A percentile compares a stretch with the other conserved stretches of the same genome.
Evolutionary conservation across 2,888 invertebrate genomes (phyloP).

Genomic region (Lumbricus terrestris): DNA sequence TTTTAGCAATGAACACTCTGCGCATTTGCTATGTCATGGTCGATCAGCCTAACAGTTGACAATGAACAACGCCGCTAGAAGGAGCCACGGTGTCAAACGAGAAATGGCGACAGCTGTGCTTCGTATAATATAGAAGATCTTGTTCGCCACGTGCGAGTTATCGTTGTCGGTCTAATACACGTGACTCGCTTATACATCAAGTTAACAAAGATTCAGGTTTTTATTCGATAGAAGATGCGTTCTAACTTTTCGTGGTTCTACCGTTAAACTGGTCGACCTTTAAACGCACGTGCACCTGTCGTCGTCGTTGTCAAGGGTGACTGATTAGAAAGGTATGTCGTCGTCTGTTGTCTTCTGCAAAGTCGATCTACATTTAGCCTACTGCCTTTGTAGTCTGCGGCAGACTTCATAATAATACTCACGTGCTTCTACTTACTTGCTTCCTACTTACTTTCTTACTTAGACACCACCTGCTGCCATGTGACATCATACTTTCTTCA

Average conservation of each 20-base stretch:
- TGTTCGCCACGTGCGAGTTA: neutral
- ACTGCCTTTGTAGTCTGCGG: neutral
- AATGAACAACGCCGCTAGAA: neutral
- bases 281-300: neutral
- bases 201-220: neutral
- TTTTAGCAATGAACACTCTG: neutral
- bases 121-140: neutral
- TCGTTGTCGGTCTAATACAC: too few species aligned
- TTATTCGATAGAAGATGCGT: neutral
- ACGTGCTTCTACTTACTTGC: neutral
- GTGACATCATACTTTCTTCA: too few species aligned
- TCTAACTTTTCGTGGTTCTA: neutral
- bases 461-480: too few species aligned
- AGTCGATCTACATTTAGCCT: too few species aligned
- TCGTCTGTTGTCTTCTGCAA: neutral
- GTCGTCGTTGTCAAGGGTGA: neutral
- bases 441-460: neutral
- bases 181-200: neutral
- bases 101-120: neutral
- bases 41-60: neutral
- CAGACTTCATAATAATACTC: neutral
- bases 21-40: neutral
- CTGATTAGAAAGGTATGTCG: neutral
- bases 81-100: neutral
- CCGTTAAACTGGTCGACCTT: neutral